Evolutionary conservation across 2,888 invertebrate species (phyloP), one percentile per base, ranked within the genome.

Genomic region (Drosophila macrospina): DNA sequence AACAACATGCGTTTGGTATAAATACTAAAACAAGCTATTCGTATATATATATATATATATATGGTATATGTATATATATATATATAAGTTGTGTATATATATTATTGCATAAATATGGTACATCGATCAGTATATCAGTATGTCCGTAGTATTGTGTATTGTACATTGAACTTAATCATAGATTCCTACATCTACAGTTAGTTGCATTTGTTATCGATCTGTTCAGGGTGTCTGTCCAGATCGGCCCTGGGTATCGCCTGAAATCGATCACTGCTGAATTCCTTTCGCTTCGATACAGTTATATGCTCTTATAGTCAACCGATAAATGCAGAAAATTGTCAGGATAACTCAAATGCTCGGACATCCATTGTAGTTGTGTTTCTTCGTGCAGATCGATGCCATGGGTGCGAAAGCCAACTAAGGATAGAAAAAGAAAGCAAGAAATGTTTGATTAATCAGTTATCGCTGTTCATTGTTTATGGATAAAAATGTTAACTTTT

Each of bases 301-400:
- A 91, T 36, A 68, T 62, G 66, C 59, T 81, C 71, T 89, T 83
- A 78, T 91, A 92, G 63, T 86, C 80, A 63, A 96, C 91, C 90
- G 95, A 95, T 81, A 99, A 94, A 93, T 99, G 99, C 73, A 99
- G 93, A 93, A 99, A 99, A 93, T 99, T 99, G 92, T 99, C 99
- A 0, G 99, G 98, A 93, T 99, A 98, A 91, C 98, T 98, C 89
- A 99, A 93, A 92, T 99, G 99, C 93, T 99, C 98, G 20, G 98
- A 98, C 92, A 99, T 95, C 99, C 99, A 99, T 89, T 98, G 97
- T 8, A 99, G 92, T 10, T 99, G 98, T 8, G 98, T 97, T 72
- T 98, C 97, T 70, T 94, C 89, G 2, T 98, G 97, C 57, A 98
- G 95, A 78, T 95, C 94, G 84, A 99, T 95, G 20, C 99, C 99